Percentiles rank a stretch among this genome's conserved stretches.
Evolutionary conservation across 2,113 vertebrate species (phyloP).

Genomic region (Prionailurus bengalensis): DNA sequence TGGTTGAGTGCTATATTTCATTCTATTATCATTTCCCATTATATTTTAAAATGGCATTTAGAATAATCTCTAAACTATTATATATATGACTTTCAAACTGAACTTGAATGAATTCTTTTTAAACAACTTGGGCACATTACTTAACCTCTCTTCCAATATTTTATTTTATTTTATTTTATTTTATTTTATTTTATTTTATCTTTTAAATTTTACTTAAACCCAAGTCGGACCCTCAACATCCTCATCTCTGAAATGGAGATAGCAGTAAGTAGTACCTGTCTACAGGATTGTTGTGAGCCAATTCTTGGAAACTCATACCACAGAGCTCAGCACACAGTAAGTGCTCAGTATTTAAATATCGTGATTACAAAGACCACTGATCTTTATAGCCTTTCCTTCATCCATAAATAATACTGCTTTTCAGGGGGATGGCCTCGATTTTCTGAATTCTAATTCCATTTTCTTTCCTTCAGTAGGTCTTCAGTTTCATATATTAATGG

Average conservation of each 20-base stretch:
- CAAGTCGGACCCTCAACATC: background rate
- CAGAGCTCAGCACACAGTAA: background rate
- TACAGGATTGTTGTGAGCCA: background rate
- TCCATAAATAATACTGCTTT: background rate
- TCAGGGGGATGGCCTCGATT: background rate
- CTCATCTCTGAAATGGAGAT: background rate
- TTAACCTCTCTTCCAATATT: background rate
- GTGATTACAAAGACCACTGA: background rate
- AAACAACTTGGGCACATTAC: background rate
- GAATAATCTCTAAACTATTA: background rate
- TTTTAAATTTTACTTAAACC: too few relatives aligned
- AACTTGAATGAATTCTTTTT: conserved; percentile 27
- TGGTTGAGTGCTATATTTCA: background rate
- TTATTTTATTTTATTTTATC: too few relatives aligned
- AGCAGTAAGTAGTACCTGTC: background rate
- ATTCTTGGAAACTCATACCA: background rate
- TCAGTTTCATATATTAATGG: background rate
- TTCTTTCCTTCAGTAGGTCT: background rate
- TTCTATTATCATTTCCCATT: background rate
- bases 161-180: too few relatives aligned
- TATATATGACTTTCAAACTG: background rate
- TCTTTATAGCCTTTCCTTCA: background rate
- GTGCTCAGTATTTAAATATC: background rate
- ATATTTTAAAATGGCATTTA: conserved; percentile 42
- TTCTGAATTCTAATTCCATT: background rate